phyloP scores from a whole-genome alignment of 2,888 invertebrate genomes.

The Drosophila tanythrix region DNA sequence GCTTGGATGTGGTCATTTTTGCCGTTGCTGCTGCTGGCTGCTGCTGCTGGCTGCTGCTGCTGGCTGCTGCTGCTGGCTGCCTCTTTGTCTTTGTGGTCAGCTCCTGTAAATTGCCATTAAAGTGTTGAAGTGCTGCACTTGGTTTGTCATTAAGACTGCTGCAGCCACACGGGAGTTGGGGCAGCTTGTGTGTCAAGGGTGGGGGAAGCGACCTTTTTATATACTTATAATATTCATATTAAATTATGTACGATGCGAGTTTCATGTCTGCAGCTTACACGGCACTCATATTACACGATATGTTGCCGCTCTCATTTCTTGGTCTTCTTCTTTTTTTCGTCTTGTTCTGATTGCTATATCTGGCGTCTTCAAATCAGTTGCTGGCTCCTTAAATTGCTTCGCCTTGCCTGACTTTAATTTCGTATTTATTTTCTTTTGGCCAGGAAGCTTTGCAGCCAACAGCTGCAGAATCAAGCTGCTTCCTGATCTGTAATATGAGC shows the following conservation, averaged over 20 bases:
- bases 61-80: constrained; percentile 7
- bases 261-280: constrained; percentile 74
- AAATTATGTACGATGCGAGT: constrained; percentile 72
- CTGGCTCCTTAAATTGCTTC: constrained; percentile 12
- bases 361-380: constrained; percentile 5
- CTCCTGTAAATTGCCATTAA: constrained; percentile 82
- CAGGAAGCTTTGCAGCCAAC: constrained; percentile 18
- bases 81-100: constrained; percentile 70
- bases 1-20: constrained; percentile 50
- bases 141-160: constrained; percentile 68
- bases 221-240: constrained; percentile 74
- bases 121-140: constrained; percentile 77
- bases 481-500: constrained; percentile 28
- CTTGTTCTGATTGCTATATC: not conserved
- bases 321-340: constrained; percentile 6
- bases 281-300: constrained; percentile 70
- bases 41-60: constrained; percentile 5
- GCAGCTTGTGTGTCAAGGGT: not conserved
- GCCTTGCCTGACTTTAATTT: constrained; percentile 2
- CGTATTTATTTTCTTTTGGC: constrained; percentile 13
- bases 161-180: not conserved
- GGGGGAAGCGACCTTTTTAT: constrained; percentile 34
- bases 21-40: constrained; percentile 14
- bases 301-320: constrained; percentile 18
- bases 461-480: constrained; percentile 14